Base-by-base conservation (phyloP, 2,113 vertebrate species). In the Entosphenus tridentatus region DNA sequence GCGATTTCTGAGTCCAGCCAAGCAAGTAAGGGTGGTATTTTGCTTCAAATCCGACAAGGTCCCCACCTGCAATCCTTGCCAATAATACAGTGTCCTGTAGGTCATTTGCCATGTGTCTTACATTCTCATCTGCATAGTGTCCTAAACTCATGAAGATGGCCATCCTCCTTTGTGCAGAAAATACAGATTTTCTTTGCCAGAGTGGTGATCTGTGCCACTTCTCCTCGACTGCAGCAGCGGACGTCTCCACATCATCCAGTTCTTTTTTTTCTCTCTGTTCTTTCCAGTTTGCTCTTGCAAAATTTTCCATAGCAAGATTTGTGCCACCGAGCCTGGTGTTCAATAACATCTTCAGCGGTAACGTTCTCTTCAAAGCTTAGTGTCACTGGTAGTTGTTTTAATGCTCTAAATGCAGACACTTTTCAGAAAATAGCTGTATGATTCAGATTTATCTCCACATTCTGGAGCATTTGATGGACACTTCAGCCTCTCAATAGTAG, bases 151-250 rank as follows among this genome's bases (percentile, higher is more conserved):
- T 62, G 13, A 14, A 17, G 13, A 62, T 62, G 58, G 16, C 58
- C 62, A 16, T 65, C 62, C 62, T 65, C 18, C 8, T 65, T 65
- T 65, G n/a, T 18, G 18, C 62, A 65, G 62, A 65, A 65, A 65
- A 9, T 65, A 65, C 62, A 65, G 62, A 65, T 65, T 10, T 65
- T 65, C 62, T 11, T 11, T 65, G 8, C 10, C 18, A 65, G 10
- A 11, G 62, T 62, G 58, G 58, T 8, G 58, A 62, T 62, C 58
- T 62, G 6, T 62, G 16, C 58, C 58, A 17, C 16, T 62, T 62
- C 7, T 62, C 58, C 13, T 62, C 7, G 13, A 17, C 13, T 8
- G 13, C 58, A 62, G 13, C 58, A 62, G 13, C 58, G 8, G 13
- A 14, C 16, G n/a, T 21, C 62, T 65, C 10, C 21, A 21, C n/a